phyloP scores from a whole-genome alignment of 1,140 invertebrate genomes.

The Drosophila eugracilis region DNA sequence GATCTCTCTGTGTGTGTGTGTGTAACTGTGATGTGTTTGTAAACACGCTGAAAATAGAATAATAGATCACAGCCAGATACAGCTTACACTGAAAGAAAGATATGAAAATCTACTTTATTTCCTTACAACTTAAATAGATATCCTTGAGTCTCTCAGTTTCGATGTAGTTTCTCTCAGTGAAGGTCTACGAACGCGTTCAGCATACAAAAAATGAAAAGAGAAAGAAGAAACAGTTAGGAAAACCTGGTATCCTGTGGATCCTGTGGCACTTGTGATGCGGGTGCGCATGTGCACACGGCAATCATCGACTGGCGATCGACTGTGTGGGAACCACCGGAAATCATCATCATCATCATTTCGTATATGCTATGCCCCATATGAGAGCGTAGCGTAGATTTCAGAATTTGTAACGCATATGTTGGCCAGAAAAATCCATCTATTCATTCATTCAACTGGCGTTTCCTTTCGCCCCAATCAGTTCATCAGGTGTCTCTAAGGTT shows the following conservation, averaged over 20 bases:
- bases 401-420: constrained; percentile 81
- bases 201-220: background rate
- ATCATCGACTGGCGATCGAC: constrained; percentile 13
- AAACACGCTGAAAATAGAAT: constrained; percentile 77
- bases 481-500: constrained; percentile 30
- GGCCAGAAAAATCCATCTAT: constrained; percentile 9
- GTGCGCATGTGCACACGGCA: constrained; percentile 21
- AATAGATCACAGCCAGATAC: constrained; percentile 77
- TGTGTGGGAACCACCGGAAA: constrained; percentile 56
- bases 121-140: background rate
- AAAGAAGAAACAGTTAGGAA: constrained; percentile 1
- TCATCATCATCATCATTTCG: constrained; percentile 11
- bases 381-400: constrained; percentile 35
- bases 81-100: constrained; percentile 3
- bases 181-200: constrained; percentile 11
- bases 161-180: constrained; percentile 11
- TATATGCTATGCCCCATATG: constrained; percentile 5
- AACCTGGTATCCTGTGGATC: constrained; percentile 16
- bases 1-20: no score
- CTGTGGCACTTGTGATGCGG: constrained; percentile 53
- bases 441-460: constrained; percentile 33
- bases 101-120: background rate
- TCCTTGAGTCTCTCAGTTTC: no score
- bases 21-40: constrained; percentile 80
- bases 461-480: constrained; percentile 47